Percentiles rank a stretch among this genome's conserved stretches.
These are phyloP conservation scores for Drosophila murphyi DNA, from an alignment of 1,140 invertebrate genomes.

Conservation along the genomic window DNA sequence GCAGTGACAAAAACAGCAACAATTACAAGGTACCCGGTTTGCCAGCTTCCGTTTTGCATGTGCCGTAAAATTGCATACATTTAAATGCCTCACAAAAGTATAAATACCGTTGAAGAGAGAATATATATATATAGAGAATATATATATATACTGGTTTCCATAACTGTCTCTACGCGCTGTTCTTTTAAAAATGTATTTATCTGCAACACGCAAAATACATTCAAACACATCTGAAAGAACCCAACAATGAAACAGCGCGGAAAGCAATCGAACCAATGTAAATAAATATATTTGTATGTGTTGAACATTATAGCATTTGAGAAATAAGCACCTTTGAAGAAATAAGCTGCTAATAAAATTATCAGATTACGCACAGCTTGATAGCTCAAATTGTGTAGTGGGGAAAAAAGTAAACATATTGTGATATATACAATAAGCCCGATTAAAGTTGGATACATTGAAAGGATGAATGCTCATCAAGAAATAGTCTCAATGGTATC, in stretches of 20 bases:
- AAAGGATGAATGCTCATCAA: too few species aligned
- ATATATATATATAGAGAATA: not conserved
- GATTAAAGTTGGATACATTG: too few species aligned
- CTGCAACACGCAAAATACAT: slow-evolving; percentile 55
- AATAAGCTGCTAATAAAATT: not conserved
- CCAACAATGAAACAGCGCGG: not conserved
- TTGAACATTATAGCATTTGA: not conserved
- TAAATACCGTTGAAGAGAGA: not conserved
- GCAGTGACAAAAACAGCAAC: slow-evolving; percentile 26
- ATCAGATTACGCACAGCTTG: not conserved
- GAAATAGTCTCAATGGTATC: too few species aligned
- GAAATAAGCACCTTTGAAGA: not conserved
- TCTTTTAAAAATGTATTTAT: slow-evolving; percentile 56
- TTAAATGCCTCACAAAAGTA: slow-evolving; percentile 46
- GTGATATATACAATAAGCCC: too few species aligned
- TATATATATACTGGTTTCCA: slow-evolving; percentile 13
- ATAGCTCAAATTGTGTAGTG: not conserved
- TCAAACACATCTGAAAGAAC: slow-evolving; percentile 9
- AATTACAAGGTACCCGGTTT: slow-evolving; percentile 18
- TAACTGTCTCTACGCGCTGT: slow-evolving; percentile 27
- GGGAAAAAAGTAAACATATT: not conserved
- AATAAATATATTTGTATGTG: not conserved
- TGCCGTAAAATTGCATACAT: slow-evolving; percentile 56
- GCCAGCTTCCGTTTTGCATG: slow-evolving; percentile 34
- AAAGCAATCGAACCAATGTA: not conserved